Percentiles rank a stretch among this genome's conserved stretches.
These are phyloP conservation scores for Heliconius hermathena DNA, from an alignment of 1,140 invertebrate species.

Conservation along the genomic window DNA sequence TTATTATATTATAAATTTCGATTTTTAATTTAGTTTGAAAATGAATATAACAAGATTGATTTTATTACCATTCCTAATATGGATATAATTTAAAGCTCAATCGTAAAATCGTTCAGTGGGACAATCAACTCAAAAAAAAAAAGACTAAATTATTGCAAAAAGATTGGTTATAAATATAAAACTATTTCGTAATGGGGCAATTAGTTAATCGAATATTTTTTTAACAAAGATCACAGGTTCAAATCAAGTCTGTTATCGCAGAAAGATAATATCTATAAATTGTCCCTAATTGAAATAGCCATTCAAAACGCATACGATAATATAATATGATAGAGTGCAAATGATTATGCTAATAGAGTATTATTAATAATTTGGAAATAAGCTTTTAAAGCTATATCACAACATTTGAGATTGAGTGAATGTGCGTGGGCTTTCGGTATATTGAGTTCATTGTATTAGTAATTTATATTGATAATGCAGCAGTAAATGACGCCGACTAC, in stretches of 20 bases:
- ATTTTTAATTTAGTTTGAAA: not conserved
- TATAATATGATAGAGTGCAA: conserved; percentile 28
- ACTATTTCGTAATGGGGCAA: conserved; percentile 19
- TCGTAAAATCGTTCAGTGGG: not conserved
- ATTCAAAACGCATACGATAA: conserved; percentile 31
- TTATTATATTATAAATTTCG: no score
- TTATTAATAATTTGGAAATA: conserved; percentile 11
- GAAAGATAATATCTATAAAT: conserved; percentile 31
- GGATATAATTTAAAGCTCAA: not conserved
- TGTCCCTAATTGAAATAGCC: conserved; percentile 27
- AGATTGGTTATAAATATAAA: not conserved
- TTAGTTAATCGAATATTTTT: conserved; percentile 33
- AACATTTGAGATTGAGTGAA: not conserved
- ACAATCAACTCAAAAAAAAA: not conserved
- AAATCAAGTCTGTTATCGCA: conserved; percentile 26
- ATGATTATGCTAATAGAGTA: conserved; percentile 26
- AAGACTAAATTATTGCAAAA: not conserved
- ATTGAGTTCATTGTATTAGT: not conserved
- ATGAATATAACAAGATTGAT: not conserved
- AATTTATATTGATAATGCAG: not conserved
- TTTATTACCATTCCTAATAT: not conserved
- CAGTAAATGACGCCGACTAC: no score
- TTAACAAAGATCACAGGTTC: conserved; percentile 27
- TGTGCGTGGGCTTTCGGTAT: not conserved
- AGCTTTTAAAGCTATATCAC: not conserved